phyloP scores from a whole-genome alignment of 1,140 invertebrate genomes.

The Epicauta chinensis region DNA sequence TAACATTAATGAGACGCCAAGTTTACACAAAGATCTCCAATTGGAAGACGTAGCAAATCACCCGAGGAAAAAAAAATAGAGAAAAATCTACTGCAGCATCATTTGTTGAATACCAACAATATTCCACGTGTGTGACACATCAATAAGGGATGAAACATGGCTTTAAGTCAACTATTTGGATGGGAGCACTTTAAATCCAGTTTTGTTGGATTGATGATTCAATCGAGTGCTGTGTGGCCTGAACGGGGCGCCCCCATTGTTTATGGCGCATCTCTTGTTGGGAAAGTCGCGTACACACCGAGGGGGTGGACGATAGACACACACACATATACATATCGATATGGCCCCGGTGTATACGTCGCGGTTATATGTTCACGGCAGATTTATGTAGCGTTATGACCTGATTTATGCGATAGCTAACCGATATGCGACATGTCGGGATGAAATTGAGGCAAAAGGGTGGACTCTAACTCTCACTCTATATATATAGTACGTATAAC shows the following conservation, averaged over 20 bases:
- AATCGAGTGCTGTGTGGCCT: constrained; percentile 25
- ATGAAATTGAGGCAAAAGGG: no score
- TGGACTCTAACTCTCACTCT: no score
- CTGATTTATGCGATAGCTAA: constrained; percentile 36
- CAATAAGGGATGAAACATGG: no score
- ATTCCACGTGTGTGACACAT: no score
- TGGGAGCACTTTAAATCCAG: constrained; percentile 3
- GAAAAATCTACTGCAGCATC: no score
- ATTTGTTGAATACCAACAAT: no score
- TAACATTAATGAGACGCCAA: constrained; percentile 24
- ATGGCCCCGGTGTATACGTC: constrained; percentile 11
- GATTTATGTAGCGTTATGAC: constrained; percentile 38
- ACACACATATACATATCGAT: no score
- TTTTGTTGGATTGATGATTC: constrained; percentile 28
- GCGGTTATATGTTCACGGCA: constrained; percentile 32
- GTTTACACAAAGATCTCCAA: constrained; percentile 15
- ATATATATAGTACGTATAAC: no score
- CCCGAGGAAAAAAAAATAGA: background rate
- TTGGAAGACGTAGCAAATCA: constrained; percentile 13
- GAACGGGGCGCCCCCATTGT: constrained; percentile 19
- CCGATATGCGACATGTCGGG: constrained; percentile 22
- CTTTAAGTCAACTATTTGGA: no score
- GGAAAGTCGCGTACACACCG: no score
- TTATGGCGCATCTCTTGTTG: constrained; percentile 10
- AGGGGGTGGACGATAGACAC: no score